Evolutionary conservation across 2,113 vertebrate species (phyloP).

Genomic region (Phaetusa simplex): DNA sequence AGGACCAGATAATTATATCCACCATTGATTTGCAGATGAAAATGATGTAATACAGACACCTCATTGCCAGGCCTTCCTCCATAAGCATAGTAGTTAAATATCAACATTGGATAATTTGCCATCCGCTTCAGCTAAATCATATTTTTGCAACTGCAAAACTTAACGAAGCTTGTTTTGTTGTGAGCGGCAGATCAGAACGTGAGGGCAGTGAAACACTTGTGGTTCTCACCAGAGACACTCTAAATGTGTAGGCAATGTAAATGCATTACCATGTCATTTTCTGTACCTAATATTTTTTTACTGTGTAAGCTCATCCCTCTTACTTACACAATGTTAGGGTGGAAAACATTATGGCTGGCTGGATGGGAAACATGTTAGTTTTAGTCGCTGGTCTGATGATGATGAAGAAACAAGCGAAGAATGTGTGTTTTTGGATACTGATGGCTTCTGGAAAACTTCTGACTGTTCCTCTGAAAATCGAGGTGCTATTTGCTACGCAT

Average conservation of each 20-base stretch:
- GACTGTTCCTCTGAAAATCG: constrained; percentile 78
- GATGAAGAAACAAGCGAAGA: constrained; percentile 68
- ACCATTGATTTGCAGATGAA: neutral
- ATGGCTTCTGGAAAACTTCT: constrained; percentile 92
- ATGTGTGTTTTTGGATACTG: constrained; percentile 88
- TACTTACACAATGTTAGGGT: constrained; percentile 70
- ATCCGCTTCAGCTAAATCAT: neutral
- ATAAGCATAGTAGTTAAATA: neutral
- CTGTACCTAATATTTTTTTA: neutral
- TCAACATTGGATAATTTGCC: neutral
- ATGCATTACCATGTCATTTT: neutral
- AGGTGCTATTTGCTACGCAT: constrained; percentile 87
- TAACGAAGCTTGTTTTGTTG: neutral
- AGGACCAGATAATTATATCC: neutral
- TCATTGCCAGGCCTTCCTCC: neutral
- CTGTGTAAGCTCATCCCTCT: neutral
- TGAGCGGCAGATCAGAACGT: neutral
- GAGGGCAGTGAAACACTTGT: neutral
- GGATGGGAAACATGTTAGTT: constrained; percentile 85
- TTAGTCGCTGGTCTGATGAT: constrained; percentile 87
- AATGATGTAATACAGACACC: neutral
- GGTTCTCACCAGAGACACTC: neutral
- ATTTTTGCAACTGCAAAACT: neutral
- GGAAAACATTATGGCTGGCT: constrained; percentile 89
- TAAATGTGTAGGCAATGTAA: neutral